These are phyloP conservation scores for Prosopocoilus inquinatus DNA, from an alignment of 2,888 invertebrate species.

Conservation along the genomic window DNA sequence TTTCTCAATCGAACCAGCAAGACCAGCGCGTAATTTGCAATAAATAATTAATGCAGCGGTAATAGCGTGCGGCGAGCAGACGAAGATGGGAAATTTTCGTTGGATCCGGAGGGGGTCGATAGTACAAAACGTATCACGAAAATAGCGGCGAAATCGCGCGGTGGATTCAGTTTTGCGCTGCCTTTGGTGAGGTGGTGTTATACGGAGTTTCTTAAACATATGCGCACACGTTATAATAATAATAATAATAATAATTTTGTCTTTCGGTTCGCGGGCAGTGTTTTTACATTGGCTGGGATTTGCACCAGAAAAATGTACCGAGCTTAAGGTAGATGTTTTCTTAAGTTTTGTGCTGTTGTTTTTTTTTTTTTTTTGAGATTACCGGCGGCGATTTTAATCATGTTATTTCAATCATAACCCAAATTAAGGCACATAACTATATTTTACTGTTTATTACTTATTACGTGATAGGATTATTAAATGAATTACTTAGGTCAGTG, in stretches of 20 bases:
- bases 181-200: neutral
- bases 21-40: too few species aligned
- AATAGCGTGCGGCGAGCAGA: neutral
- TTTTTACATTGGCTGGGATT: too few species aligned
- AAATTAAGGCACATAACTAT: too few species aligned
- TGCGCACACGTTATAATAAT: neutral
- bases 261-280: neutral
- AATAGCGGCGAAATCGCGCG: slow-evolving; percentile 1
- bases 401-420: too few species aligned
- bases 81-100: slow-evolving; percentile 10
- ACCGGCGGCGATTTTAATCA: neutral
- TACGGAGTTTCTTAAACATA: neutral
- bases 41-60: slow-evolving; percentile 5
- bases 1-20: too few species aligned
- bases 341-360: too few species aligned
- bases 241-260: neutral
- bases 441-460: too few species aligned
- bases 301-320: neutral
- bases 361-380: too few species aligned
- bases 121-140: slow-evolving; percentile 1
- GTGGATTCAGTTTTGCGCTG: slow-evolving; percentile 15
- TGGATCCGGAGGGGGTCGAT: neutral
- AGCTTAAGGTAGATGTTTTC: neutral
- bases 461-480: too few species aligned
- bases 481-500: too few species aligned